Evolutionary conservation across 2,113 vertebrate genomes (phyloP).

Genomic region (Entelurus aequoreus): DNA sequence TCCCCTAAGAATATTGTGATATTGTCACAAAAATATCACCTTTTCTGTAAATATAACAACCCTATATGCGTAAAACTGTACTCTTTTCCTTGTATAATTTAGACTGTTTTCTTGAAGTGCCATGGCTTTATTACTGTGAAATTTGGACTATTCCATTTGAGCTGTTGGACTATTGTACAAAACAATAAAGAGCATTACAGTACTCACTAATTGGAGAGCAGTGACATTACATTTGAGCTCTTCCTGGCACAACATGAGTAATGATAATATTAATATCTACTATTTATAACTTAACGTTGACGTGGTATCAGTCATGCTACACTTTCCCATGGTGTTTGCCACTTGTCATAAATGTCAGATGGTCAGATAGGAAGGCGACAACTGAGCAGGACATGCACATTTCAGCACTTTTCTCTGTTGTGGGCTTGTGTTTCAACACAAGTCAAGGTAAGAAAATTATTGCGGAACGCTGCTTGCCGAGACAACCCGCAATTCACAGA

Average conservation of each 20-base stretch:
- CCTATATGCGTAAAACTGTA: too few species aligned
- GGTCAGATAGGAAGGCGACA: conserved; percentile 9
- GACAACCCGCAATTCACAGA: conserved; percentile 18
- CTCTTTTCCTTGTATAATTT: too few species aligned
- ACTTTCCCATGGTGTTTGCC: conserved; percentile 1
- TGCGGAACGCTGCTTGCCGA: conserved; percentile 11
- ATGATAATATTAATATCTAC: conserved; percentile 3
- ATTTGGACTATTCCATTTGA: conserved; percentile 4
- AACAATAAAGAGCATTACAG: background rate
- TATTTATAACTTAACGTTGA: background rate
- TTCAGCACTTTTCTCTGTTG: conserved; percentile 43
- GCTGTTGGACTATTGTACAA: background rate
- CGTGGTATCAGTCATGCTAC: conserved; percentile 1
- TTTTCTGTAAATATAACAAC: too few species aligned
- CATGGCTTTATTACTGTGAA: background rate
- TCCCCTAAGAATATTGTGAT: too few species aligned
- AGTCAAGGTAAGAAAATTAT: conserved; percentile 13
- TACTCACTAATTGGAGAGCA: conserved; percentile 1
- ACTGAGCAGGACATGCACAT: conserved; percentile 12
- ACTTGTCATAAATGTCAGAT: conserved; percentile 19
- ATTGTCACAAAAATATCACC: too few species aligned
- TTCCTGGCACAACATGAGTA: background rate
- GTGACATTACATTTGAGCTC: background rate
- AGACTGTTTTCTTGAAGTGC: too few species aligned
- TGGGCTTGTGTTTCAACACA: conserved; percentile 33